These are phyloP conservation scores for Cristatella mucedo DNA, from an alignment of 2,888 invertebrate genomes.

Conservation along the genomic window DNA sequence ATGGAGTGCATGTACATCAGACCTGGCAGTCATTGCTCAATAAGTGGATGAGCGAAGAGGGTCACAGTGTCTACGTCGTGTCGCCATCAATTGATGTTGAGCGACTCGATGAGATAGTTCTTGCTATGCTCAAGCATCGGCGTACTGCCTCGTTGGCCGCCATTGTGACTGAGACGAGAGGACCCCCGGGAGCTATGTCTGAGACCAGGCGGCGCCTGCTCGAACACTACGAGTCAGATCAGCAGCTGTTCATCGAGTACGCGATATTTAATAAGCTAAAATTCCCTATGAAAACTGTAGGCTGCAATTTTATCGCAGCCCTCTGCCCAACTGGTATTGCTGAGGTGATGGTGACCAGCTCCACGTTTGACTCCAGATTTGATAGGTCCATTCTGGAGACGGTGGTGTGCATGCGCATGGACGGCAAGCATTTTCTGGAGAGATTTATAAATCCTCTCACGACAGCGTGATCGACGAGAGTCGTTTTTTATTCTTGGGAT, in stretches of 20 bases:
- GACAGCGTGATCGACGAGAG: no score
- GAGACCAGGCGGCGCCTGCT: constrained; percentile 18
- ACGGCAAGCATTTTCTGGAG: no score
- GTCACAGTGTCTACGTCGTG: constrained; percentile 22
- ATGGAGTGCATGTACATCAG: constrained; percentile 22
- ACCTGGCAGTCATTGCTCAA: constrained; percentile 28
- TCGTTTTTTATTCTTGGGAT: no score
- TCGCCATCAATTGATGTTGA: constrained; percentile 23
- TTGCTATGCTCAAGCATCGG: no score
- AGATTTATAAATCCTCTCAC: no score
- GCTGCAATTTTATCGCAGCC: constrained; percentile 21
- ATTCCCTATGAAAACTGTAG: constrained; percentile 19
- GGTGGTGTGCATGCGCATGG: no score
- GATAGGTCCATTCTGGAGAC: no score
- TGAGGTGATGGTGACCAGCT: constrained; percentile 22
- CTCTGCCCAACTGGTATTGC: constrained; percentile 17
- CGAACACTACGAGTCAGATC: constrained; percentile 16
- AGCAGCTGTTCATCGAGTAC: constrained; percentile 25
- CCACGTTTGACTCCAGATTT: constrained; percentile 22
- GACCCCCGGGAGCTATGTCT: no score
- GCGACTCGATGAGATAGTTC: constrained; percentile 23
- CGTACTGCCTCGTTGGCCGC: no score
- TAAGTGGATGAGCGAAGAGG: constrained; percentile 21
- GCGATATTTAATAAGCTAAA: constrained; percentile 20
- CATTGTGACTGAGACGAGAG: no score